Conservation (phyloP, 2,113 vertebrate species). For the Oreochromis spilurus region DNA sequence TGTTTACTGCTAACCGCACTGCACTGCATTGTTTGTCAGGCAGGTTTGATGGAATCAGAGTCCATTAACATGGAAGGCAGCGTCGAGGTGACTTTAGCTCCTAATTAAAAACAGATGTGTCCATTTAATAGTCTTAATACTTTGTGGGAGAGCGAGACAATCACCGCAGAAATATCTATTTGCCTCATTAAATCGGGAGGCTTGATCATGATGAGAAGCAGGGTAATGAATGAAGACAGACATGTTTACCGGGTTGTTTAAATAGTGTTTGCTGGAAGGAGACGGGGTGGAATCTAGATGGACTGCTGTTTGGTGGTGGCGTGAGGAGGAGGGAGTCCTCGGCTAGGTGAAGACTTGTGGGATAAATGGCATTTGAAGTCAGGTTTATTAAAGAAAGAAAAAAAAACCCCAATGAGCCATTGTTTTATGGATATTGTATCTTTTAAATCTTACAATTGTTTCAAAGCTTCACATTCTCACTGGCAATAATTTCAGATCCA, state of each 20-base stretch:
- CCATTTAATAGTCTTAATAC: slow-evolving; percentile 84
- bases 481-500: neutral
- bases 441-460: neutral
- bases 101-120: slow-evolving; percentile 85
- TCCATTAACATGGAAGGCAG: slow-evolving; percentile 80
- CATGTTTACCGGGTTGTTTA: slow-evolving; percentile 78
- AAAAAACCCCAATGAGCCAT: neutral
- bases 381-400: neutral
- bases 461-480: neutral
- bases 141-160: slow-evolving; percentile 79
- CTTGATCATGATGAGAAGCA: slow-evolving; percentile 77
- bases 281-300: slow-evolving; percentile 39
- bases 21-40: slow-evolving; percentile 52
- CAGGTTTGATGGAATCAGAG: slow-evolving; percentile 69
- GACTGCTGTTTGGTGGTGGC: slow-evolving; percentile 30
- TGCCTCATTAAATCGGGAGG: slow-evolving; percentile 79
- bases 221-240: slow-evolving; percentile 79
- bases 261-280: slow-evolving; percentile 64
- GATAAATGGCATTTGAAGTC: slow-evolving; percentile 39
- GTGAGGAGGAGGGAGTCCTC: neutral
- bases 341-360: slow-evolving; percentile 10
- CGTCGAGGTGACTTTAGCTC: slow-evolving; percentile 77
- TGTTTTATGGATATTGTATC: neutral
- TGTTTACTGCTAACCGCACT: slow-evolving; percentile 37
- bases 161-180: slow-evolving; percentile 78